phyloP scores from a whole-genome alignment of 2,113 vertebrate species.

The Pycnonotus jocosus region DNA sequence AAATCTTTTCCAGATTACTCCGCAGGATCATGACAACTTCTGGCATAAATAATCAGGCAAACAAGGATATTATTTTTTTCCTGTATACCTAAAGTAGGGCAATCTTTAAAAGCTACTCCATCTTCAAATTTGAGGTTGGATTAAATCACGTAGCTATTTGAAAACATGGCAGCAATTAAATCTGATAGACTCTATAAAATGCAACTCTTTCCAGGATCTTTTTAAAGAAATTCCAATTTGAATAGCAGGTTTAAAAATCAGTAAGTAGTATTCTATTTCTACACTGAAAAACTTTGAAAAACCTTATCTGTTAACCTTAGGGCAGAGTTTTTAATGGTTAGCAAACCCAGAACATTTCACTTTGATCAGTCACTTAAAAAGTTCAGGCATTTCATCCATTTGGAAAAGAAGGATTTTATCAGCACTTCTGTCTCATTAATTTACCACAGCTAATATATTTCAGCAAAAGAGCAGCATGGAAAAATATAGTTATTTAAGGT shows the following conservation, averaged over 20 bases:
- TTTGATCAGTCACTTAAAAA: neutral
- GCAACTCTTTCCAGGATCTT: neutral
- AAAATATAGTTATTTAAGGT: neutral
- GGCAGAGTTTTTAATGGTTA: neutral
- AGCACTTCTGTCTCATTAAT: neutral
- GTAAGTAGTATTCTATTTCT: neutral
- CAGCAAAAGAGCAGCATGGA: neutral
- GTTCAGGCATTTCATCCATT: neutral
- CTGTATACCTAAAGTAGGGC: neutral
- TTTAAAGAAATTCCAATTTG: neutral
- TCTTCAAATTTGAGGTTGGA: neutral
- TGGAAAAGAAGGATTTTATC: slow-evolving; percentile 5
- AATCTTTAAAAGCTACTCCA: slow-evolving; percentile 18
- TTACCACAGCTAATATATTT: neutral
- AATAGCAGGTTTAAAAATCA: neutral
- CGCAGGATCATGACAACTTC: slow-evolving; percentile 29
- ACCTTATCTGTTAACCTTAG: neutral
- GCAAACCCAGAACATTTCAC: neutral
- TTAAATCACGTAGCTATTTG: neutral
- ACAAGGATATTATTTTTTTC: neutral
- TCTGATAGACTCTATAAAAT: neutral
- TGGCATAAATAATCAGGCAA: slow-evolving; percentile 14
- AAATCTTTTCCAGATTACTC: slow-evolving; percentile 54
- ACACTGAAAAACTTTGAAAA: neutral
- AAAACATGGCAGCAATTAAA: neutral